Base-by-base conservation (phyloP, 1,140 invertebrate genomes). In the Steinernema khuongi region DNA sequence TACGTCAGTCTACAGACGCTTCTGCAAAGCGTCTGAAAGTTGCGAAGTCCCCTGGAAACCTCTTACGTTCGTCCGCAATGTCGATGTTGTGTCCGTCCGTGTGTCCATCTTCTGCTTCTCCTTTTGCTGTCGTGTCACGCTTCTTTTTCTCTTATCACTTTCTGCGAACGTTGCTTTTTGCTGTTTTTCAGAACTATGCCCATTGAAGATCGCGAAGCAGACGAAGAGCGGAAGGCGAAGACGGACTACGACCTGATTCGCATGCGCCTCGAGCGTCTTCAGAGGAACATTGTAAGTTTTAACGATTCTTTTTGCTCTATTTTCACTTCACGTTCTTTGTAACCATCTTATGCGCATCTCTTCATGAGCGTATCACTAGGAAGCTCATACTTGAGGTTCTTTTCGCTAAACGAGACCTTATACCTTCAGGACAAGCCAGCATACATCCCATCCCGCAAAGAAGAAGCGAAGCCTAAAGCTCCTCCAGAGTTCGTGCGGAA, bases 401-500 rank as follows among this genome's bases (percentile, higher is more conserved):
- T 67, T 70, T 75, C n/a, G 4, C 17, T 68, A 36, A 31, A 4
- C n/a, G 0, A 19, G 19, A 18, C 22, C 19, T 31, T n/a, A 7
- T n/a, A n/a, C 36, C 69, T 74, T 22, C 41, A 79, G 78, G 70
- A 79, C n/a, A 75, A 76, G 29, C 77, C 77, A 14, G 78, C 77
- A 14, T 77, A 75, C 1, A 78, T 79, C 60, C 78, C 78, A 17
- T 71, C 28, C 1, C 71, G 69, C 17, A 44, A 74, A 28, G 71
- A 72, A 2, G 60, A 44, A 1, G 11, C 75, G 17, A 41, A 67
- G 44, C 78, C 78, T 17, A 67, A 70, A 31, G 70, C 70, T 0
- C 78, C 78, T 30, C 75, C 78, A 33, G 78, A 79, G 11, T 79
- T 79, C 29, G 78, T 79, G 14, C 74, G 78, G n/a, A 79, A 79